Percentiles rank a stretch among this genome's conserved stretches.
Conservation (phyloP, 2,113 vertebrate species). For the Typhlomys cinereus region DNA sequence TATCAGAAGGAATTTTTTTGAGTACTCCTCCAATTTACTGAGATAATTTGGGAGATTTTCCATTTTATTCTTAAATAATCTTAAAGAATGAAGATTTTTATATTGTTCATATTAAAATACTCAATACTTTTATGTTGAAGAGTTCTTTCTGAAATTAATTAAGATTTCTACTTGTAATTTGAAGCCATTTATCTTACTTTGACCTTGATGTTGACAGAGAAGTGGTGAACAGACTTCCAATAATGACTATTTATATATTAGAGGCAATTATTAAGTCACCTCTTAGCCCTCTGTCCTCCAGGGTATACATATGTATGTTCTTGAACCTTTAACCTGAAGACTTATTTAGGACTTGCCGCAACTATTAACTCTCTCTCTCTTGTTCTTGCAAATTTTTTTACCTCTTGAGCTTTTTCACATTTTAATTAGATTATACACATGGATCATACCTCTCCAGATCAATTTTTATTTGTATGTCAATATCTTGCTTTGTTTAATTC, state of each 20-base stretch:
- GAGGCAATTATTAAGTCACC: conserved; percentile 36
- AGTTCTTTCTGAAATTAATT: conserved; percentile 36
- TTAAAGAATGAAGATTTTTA: conserved; percentile 15
- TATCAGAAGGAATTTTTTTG: neutral
- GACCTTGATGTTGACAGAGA: conserved; percentile 58
- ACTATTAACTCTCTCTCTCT: neutral
- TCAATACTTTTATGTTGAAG: conserved; percentile 54
- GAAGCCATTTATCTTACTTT: conserved; percentile 40
- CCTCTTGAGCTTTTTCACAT: neutral
- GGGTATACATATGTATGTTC: neutral
- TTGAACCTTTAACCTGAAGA: neutral
- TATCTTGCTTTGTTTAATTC: neutral
- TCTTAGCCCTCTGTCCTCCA: neutral
- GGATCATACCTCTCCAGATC: neutral
- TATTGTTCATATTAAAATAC: conserved; percentile 27
- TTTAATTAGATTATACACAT: conserved; percentile 5
- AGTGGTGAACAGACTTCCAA: neutral
- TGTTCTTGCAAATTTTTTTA: conserved; percentile 2
- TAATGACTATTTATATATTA: conserved; percentile 33
- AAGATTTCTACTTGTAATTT: conserved; percentile 48
- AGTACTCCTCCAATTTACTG: conserved; percentile 5
- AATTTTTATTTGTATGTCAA: conserved; percentile 7
- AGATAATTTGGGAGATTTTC: conserved; percentile 19
- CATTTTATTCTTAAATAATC: conserved; percentile 58
- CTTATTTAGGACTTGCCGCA: too few relatives aligned